phyloP scores from a whole-genome alignment of 2,113 vertebrate genomes.

The Daboia siamensis region DNA sequence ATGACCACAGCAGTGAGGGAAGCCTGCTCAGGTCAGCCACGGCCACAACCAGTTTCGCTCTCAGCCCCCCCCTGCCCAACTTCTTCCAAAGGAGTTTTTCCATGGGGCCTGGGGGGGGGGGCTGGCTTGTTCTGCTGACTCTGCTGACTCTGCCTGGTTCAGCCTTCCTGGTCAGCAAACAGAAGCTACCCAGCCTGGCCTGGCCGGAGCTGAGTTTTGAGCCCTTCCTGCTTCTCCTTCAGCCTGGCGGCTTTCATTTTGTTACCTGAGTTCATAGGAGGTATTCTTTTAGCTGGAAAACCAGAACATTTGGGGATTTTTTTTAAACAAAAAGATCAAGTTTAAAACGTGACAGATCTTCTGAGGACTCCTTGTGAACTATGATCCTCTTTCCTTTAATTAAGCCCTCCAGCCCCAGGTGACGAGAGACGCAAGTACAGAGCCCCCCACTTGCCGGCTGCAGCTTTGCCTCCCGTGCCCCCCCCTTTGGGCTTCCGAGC shows the following conservation, averaged over 20 bases:
- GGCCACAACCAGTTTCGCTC: too few relatives aligned
- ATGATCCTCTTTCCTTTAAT: background rate
- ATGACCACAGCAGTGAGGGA: accelerated
- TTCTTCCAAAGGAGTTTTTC: background rate
- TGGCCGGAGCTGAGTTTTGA: background rate
- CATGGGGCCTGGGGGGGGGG: too few relatives aligned
- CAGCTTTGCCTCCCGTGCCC: background rate
- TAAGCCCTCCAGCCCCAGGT: background rate
- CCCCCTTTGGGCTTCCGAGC: background rate
- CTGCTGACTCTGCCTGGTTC: too few relatives aligned
- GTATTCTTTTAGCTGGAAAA: background rate
- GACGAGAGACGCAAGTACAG: background rate
- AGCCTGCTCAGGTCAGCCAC: background rate
- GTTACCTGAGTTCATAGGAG: background rate
- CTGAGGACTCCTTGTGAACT: background rate
- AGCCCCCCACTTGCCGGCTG: background rate
- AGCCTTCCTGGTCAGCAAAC: background rate
- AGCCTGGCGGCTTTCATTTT: background rate
- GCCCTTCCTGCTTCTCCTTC: background rate
- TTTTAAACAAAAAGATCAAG: background rate
- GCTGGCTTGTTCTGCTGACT: too few relatives aligned
- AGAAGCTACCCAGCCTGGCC: background rate
- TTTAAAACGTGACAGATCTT: background rate
- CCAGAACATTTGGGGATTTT: background rate
- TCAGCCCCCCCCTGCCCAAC: background rate